phyloP scores from a whole-genome alignment of 1,140 invertebrate genomes.

The Triops cancriformis region DNA sequence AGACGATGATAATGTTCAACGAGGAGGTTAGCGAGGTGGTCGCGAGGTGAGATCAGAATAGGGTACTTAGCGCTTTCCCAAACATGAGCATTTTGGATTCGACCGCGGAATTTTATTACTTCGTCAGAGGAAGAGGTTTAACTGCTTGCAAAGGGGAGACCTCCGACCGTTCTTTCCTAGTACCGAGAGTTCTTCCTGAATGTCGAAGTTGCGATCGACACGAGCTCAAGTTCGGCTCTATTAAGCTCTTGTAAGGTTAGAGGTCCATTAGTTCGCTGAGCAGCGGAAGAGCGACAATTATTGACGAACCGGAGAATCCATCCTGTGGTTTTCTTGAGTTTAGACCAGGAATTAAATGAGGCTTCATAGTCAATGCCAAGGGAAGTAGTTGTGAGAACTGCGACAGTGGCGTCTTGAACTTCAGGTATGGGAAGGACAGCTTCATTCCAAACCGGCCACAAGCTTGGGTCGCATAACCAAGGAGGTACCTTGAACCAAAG shows the following conservation, averaged over 20 bases:
- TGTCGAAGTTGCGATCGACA: not conserved
- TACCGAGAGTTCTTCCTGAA: not conserved
- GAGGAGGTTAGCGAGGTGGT: not conserved
- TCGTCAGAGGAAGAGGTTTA: slow-evolving; percentile 21
- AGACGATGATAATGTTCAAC: not conserved
- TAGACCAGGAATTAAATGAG: slow-evolving; percentile 2
- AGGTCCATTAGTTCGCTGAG: not conserved
- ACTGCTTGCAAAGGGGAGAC: not conserved
- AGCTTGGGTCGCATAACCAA: not conserved
- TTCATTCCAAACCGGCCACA: not conserved
- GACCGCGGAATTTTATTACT: slow-evolving; percentile 14
- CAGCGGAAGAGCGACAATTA: not conserved
- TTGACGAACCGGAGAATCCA: slow-evolving; percentile 18
- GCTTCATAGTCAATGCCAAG: not conserved
- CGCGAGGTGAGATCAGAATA: not conserved
- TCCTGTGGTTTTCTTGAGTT: not conserved
- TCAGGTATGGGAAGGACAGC: not conserved
- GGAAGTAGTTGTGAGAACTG: not conserved
- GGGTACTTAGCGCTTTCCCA: not conserved
- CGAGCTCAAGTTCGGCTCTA: not conserved
- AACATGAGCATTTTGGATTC: not conserved
- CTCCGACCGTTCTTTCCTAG: not conserved
- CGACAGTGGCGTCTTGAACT: not conserved
- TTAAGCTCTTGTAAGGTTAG: not conserved
- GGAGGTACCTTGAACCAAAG: slow-evolving; percentile 16